These are phyloP conservation scores for Epizoanthus rinbou DNA, from an alignment of 92 coral and sea anemone species.

Conservation along the genomic window DNA sequence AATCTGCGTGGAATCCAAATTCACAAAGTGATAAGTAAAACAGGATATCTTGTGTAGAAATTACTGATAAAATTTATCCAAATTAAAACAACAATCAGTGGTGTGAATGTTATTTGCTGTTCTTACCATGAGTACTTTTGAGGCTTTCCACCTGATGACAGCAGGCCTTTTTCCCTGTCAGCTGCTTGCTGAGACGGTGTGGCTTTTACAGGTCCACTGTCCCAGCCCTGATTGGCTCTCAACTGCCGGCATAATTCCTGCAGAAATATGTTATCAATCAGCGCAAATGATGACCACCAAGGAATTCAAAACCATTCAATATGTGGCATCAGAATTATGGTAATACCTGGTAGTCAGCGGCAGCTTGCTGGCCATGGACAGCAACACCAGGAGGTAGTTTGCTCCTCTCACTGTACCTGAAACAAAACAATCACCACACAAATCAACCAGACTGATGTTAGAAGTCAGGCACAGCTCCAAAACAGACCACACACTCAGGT, in stretches of 20 bases:
- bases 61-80: neutral
- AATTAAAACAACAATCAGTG: neutral
- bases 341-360: slow-evolving; percentile 92
- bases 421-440: neutral
- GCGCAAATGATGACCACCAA: neutral
- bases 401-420: slow-evolving; percentile 74
- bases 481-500: too few relatives aligned
- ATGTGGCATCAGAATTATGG: neutral
- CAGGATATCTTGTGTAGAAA: neutral
- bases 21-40: neutral
- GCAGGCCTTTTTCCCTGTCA: slow-evolving; percentile 73
- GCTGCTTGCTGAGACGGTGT: slow-evolving; percentile 51
- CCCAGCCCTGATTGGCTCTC: slow-evolving; percentile 94
- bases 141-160: slow-evolving; percentile 68
- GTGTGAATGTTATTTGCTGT: neutral
- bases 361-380: slow-evolving; percentile 93
- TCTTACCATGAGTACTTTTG: slow-evolving; percentile 92
- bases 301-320: neutral
- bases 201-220: slow-evolving; percentile 75
- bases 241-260: slow-evolving; percentile 96
- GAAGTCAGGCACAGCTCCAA: too few relatives aligned
- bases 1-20: too few relatives aligned
- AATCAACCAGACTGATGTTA: neutral
- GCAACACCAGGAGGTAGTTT: slow-evolving; percentile 72
- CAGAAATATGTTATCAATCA: neutral